A percentile compares a stretch with the other conserved stretches of the same genome.
phyloP scores from a whole-genome alignment of 53 echinoderm and acorn worm species.

The Henricia sp. region DNA sequence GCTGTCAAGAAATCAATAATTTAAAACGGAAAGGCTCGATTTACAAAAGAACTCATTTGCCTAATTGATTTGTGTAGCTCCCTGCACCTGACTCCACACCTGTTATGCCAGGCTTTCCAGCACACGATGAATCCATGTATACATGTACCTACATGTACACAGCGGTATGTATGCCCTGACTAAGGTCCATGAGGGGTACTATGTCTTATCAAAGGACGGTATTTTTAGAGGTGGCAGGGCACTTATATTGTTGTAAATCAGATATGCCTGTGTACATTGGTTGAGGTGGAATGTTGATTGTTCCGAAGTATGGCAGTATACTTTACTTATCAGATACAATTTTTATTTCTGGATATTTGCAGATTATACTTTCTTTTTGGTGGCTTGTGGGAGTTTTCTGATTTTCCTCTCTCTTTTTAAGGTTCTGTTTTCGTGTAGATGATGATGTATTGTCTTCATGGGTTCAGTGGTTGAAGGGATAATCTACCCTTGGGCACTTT shows the following conservation, averaged over 20 bases:
- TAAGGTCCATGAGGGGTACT: background rate
- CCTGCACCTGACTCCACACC: slow-evolving; percentile 9
- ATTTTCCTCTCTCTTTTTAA: no score
- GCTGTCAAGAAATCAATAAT: background rate
- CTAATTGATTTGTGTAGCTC: slow-evolving; percentile 24
- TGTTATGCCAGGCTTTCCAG: background rate
- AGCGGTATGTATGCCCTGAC: slow-evolving; percentile 19
- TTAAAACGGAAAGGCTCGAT: background rate
- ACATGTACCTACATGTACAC: no score
- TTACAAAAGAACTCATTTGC: background rate
- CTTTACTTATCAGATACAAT: no score
- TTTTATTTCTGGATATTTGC: no score
- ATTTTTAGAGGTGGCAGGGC: background rate
- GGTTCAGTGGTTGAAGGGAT: no score
- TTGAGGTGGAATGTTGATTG: no score
- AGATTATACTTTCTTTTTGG: no score
- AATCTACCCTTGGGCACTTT: no score
- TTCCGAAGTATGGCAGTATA: no score
- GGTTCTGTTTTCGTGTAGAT: no score
- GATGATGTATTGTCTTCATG: no score
- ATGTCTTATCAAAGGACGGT: background rate
- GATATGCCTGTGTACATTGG: background rate
- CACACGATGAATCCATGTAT: slow-evolving; percentile 45
- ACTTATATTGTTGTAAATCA: background rate
- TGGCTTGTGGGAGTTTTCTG: no score